These are phyloP conservation scores for Scelioninae gen. 1 DNA, from an alignment of 2,888 invertebrate genomes.

Conservation along the genomic window DNA sequence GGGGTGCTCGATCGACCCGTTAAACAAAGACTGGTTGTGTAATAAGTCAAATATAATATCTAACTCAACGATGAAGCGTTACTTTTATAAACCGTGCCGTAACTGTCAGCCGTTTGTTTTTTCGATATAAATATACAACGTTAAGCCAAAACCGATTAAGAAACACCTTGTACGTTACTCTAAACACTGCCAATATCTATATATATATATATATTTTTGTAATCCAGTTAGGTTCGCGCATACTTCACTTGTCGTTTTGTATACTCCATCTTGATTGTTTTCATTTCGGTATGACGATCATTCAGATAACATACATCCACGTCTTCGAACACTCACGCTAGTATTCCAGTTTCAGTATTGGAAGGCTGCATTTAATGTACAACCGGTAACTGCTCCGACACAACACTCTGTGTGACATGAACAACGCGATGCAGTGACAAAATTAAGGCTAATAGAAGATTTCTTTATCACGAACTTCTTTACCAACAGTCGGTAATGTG, in stretches of 20 bases:
- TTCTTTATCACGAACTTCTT: no score
- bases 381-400: conserved; percentile 17
- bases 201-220: conserved; percentile 55
- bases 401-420: no score
- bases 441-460: not conserved
- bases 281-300: conserved; percentile 8
- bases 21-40: conserved; percentile 81
- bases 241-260: conserved; percentile 12
- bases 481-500: no score
- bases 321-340: conserved; percentile 47
- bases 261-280: conserved; percentile 13
- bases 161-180: conserved; percentile 43
- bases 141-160: conserved; percentile 9
- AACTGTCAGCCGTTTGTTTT: conserved; percentile 32
- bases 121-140: conserved; percentile 13
- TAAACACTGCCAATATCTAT: conserved; percentile 60
- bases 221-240: conserved; percentile 31
- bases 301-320: conserved; percentile 33
- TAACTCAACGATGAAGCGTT: conserved; percentile 61
- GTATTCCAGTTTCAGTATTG: conserved; percentile 53
- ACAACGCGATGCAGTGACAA: not conserved
- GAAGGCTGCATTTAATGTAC: conserved; percentile 60
- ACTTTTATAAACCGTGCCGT: conserved; percentile 37
- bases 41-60: conserved; percentile 76
- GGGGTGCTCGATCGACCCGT: conserved; percentile 72